Percentiles rank a stretch among this genome's conserved stretches.
These are phyloP conservation scores for Psilanteris sp. DNA, from an alignment of 1,140 invertebrate species.

Conservation along the genomic window DNA sequence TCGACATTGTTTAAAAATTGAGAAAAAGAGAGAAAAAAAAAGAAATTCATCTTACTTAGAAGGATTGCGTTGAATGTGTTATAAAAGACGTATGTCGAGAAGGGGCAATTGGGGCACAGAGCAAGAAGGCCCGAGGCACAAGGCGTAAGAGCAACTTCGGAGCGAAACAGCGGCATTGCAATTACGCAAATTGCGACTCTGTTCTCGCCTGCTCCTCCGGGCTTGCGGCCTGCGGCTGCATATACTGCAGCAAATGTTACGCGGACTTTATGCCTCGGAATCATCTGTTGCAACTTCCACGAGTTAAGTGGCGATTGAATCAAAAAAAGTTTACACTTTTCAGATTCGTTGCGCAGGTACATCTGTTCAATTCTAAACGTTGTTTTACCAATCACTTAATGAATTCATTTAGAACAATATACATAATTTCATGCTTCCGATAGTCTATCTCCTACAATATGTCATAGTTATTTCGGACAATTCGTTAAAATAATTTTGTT, in stretches of 20 bases:
- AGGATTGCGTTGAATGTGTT: conserved; percentile 67
- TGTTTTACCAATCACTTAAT: too few species aligned
- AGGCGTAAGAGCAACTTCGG: conserved; percentile 52
- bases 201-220: conserved; percentile 74
- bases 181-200: conserved; percentile 78
- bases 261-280: conserved; percentile 59
- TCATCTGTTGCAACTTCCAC: conserved; percentile 55
- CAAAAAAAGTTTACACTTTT: conserved; percentile 43
- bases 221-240: conserved; percentile 64
- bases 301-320: conserved; percentile 16
- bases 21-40: not conserved
- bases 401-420: too few species aligned
- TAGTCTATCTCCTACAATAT: too few species aligned
- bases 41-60: conserved; percentile 38
- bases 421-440: too few species aligned
- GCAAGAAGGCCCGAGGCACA: conserved; percentile 35
- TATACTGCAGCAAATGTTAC: conserved; percentile 59
- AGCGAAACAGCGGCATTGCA: conserved; percentile 70
- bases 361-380: conserved; percentile 23
- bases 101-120: conserved; percentile 44
- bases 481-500: too few species aligned
- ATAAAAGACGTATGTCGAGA: conserved; percentile 56
- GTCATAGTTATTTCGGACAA: too few species aligned
- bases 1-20: conserved; percentile 16
- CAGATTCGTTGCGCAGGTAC: conserved; percentile 15